phyloP scores from a whole-genome alignment of 2,113 vertebrate genomes.

The Castor canadensis region DNA sequence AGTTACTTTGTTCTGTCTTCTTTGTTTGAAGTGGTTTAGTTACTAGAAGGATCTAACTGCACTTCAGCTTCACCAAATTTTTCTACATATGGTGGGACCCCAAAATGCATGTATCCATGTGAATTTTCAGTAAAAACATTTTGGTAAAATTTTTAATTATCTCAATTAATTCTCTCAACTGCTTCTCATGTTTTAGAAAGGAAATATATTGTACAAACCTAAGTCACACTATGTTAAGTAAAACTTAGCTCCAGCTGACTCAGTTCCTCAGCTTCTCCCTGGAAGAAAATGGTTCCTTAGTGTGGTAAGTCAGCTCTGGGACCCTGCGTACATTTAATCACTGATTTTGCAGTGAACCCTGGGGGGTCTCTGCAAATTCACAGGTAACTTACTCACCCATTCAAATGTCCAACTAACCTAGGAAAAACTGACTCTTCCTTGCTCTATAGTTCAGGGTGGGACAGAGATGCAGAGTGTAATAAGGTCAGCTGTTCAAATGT shows the following conservation, averaged over 20 bases:
- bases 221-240: background rate
- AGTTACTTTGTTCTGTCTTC: background rate
- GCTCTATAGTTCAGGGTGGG: background rate
- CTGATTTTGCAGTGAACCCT: background rate
- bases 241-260: background rate
- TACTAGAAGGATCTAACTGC: background rate
- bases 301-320: background rate
- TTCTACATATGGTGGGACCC: background rate
- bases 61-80: background rate
- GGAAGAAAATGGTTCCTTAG: background rate
- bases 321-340: background rate
- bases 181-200: background rate
- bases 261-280: background rate
- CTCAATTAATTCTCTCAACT: background rate
- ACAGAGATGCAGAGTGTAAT: background rate
- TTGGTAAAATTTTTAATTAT: constrained; percentile 39
- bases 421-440: background rate
- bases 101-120: background rate
- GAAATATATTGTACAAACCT: background rate
- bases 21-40: background rate
- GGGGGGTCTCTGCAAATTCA: background rate
- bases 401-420: background rate
- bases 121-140: background rate
- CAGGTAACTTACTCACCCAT: background rate
- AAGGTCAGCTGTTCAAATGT: background rate